Percentiles rank a stretch among this genome's conserved stretches.
Conservation (phyloP, 2,888 invertebrate genomes). For the Eristalinus aeneus region DNA sequence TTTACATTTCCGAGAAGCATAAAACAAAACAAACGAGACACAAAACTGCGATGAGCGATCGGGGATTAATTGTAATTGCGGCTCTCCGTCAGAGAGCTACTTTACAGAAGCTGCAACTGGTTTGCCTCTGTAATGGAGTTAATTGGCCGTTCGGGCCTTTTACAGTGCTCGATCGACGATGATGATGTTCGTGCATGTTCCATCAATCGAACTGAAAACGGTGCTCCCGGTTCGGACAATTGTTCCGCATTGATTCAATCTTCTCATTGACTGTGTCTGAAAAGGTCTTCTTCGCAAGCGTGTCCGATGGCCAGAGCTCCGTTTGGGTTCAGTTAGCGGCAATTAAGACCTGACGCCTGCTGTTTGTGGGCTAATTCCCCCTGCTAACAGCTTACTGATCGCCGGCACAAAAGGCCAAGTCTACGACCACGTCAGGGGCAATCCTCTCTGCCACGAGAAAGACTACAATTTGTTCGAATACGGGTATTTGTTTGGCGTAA, state of each 20-base stretch:
- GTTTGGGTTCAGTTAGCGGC: background rate
- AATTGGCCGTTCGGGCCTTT: constrained; percentile 42
- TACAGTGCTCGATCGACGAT: constrained; percentile 19
- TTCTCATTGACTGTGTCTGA: background rate
- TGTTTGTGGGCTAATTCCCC: constrained; percentile 3
- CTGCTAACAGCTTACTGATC: constrained; percentile 1
- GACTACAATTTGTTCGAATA: background rate
- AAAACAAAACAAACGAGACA: background rate
- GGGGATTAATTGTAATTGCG: constrained; percentile 52
- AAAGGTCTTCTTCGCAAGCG: background rate
- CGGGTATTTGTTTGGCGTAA: background rate
- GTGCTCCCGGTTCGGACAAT: constrained; percentile 50
- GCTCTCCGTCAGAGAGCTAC: constrained; percentile 18
- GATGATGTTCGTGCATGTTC: background rate
- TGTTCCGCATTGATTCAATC: constrained; percentile 51
- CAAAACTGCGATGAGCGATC: constrained; percentile 12
- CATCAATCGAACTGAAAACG: constrained; percentile 44
- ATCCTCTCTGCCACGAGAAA: background rate
- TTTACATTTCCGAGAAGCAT: background rate
- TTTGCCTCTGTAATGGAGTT: background rate
- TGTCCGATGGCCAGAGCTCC: background rate
- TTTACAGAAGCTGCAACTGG: constrained; percentile 32
- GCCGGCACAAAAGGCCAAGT: background rate
- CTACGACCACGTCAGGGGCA: background rate
- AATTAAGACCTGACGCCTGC: constrained; percentile 21